phyloP scores from a whole-genome alignment of 1,140 invertebrate species.

The Dreissena polymorpha region DNA sequence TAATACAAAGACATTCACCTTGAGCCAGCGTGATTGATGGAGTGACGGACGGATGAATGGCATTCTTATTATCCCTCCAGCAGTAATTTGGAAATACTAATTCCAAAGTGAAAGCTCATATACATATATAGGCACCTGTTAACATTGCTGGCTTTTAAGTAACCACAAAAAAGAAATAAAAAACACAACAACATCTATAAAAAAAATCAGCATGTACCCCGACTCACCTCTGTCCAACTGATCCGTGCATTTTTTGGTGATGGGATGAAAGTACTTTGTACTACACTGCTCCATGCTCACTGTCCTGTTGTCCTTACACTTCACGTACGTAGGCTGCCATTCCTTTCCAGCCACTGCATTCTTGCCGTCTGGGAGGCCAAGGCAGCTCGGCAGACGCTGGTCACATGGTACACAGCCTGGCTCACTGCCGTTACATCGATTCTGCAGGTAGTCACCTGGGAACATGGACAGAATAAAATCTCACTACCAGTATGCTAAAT shows the following conservation, averaged over 20 bases:
- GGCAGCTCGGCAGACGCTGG: slow-evolving; percentile 55
- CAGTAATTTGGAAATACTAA: no score
- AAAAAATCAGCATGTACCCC: no score
- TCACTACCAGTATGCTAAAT: no score
- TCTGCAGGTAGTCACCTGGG: slow-evolving; percentile 60
- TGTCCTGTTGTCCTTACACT: slow-evolving; percentile 55
- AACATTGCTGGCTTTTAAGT: no score
- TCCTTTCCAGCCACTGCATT: slow-evolving; percentile 26
- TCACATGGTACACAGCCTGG: slow-evolving; percentile 54
- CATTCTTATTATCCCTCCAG: no score
- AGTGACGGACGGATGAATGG: no score
- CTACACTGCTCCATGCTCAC: slow-evolving; percentile 50
- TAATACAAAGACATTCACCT: no score
- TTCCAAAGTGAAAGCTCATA: no score
- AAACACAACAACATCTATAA: no score
- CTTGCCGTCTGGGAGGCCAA: slow-evolving; percentile 45
- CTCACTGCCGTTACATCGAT: slow-evolving; percentile 48
- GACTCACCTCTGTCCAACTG: slow-evolving; percentile 47
- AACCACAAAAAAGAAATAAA: no score
- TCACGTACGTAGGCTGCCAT: slow-evolving; percentile 43
- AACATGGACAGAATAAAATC: neutral
- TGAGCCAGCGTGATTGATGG: no score
- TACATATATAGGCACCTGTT: no score
- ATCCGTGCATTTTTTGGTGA: slow-evolving; percentile 39
- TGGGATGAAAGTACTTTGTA: slow-evolving; percentile 52